Base-by-base conservation (phyloP, 2,113 vertebrate species). In the Eulemur rufifrons region DNA sequence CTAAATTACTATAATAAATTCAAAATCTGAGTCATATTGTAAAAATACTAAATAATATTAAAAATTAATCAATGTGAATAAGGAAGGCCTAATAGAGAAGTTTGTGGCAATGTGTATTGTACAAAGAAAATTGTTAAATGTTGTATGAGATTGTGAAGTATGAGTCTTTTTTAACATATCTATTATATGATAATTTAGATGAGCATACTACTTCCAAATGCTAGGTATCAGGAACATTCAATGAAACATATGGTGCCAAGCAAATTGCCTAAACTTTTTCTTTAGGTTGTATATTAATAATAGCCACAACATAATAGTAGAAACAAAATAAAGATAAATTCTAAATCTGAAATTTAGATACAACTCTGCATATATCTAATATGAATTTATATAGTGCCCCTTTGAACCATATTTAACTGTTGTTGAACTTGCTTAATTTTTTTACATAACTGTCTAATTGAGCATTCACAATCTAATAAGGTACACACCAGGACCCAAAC, bases 401-500 rank as follows among this genome's bases (percentile, higher is more conserved):
- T 95, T 90, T 95, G 74, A 98, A 86, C 20, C 45, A 80, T 63
- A 86, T 87, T 83, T 95, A 96, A 96, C 29, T 95, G 27, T 47
- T 85, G 68, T 39, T 81, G 95, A 18, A 34, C 29, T 68, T 77
- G 29, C 18, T 93, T 96, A 89, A n/a, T 89, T 91, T 91, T 76
- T 78, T 73, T 88, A 50, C 81, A 50, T 89, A 96, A 98, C 95
- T 96, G 89, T 90, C 95, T 98, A 98, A 98, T 97, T 98, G 98
- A 97, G 96, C 98, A 98, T 98, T 97, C 98, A 97, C 93, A 97
- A 97, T 97, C 95, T 98, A 98, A 98, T 98, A 98, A 97, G 86
- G 86, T 95, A 89, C 93, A 96, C 96, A 97, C 95, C 93, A 98
- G 97, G 95, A 98, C 91, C 84, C 77, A 50, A 97, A 97, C 66